Evolutionary conservation across 1,140 invertebrate genomes (phyloP).

Genomic region (Conus ventricosus): DNA sequence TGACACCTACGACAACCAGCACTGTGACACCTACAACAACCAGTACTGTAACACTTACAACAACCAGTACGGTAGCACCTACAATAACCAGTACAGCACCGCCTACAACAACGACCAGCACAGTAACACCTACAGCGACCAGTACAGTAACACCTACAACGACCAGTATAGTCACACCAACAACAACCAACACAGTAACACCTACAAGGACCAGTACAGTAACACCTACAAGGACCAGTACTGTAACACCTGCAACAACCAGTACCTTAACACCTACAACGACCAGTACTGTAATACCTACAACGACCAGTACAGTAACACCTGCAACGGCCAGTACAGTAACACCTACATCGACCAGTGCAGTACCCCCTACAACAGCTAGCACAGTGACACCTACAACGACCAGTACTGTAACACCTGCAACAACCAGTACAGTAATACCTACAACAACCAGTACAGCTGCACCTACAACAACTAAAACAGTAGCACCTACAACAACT

Average conservation of each 20-base stretch:
- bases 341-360: background rate
- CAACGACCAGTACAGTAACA: background rate
- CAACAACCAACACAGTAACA: background rate
- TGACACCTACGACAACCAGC: background rate
- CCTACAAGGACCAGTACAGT: background rate
- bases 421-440: background rate
- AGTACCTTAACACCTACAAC: background rate
- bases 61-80: too few species aligned
- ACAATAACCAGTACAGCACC: too few species aligned
- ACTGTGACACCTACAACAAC: too few species aligned
- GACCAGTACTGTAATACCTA: background rate
- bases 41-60: too few species aligned
- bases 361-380: background rate
- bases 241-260: background rate
- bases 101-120: background rate
- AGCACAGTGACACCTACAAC: background rate
- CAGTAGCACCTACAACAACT: background rate
- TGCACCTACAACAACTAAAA: background rate
- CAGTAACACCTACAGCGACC: background rate
- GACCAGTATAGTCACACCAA: background rate
- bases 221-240: background rate
- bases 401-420: background rate
- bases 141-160: background rate
- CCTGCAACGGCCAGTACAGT: background rate
- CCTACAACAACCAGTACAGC: background rate